Evolutionary conservation across 1,140 invertebrate species (phyloP).

Genomic region (Leptinotarsa texana): DNA sequence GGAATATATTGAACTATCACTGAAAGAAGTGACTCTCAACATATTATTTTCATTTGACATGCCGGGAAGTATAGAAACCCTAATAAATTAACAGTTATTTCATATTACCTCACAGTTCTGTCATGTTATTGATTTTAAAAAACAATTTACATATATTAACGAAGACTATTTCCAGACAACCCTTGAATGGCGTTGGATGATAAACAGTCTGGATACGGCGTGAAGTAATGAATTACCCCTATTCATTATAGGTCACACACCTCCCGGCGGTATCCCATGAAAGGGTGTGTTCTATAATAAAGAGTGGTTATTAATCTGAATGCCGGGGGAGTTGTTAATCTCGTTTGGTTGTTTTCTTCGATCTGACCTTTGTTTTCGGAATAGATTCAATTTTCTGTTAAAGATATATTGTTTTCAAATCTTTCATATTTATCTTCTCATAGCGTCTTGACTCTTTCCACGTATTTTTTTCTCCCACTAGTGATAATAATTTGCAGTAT

Average conservation of each 20-base stretch:
- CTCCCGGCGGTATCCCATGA: neutral
- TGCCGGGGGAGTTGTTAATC: neutral
- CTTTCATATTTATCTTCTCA: no score
- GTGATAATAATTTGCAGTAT: no score
- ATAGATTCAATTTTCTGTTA: neutral
- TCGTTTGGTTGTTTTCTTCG: neutral
- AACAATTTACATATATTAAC: conserved; percentile 4
- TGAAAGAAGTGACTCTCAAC: no score
- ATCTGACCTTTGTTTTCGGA: neutral
- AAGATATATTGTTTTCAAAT: no score
- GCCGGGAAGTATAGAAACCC: neutral
- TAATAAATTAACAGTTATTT: neutral
- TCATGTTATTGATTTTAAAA: neutral
- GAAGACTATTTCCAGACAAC: neutral
- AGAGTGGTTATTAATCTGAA: neutral
- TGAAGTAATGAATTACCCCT: neutral
- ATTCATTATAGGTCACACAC: conserved; percentile 8
- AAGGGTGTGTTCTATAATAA: neutral
- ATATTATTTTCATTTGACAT: no score
- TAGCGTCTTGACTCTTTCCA: no score
- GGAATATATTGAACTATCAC: no score
- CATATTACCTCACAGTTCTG: neutral
- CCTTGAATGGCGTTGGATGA: neutral
- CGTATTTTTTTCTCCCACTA: no score
- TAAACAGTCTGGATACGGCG: neutral